phyloP scores from a whole-genome alignment of 2,888 invertebrate species.

The Papilio protenor region DNA sequence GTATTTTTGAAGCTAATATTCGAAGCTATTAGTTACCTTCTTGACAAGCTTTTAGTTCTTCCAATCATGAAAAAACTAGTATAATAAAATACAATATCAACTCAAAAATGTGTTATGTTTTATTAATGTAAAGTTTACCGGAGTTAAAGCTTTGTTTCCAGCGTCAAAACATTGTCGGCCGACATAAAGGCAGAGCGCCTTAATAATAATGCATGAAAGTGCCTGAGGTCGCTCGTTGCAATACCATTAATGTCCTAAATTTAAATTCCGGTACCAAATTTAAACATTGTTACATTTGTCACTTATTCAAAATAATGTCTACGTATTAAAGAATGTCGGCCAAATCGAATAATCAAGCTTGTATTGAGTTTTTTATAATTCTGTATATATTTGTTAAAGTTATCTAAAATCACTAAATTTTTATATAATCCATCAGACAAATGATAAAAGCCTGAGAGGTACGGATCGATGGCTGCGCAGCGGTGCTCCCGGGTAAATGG shows the following conservation, averaged over 20 bases:
- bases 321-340: no score
- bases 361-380: no score
- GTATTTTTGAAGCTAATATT: not conserved
- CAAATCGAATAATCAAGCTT: no score
- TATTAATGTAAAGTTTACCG: not conserved
- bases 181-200: not conserved
- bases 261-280: not conserved
- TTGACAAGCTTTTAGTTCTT: not conserved
- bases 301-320: no score
- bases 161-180: not conserved
- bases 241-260: constrained; percentile 6
- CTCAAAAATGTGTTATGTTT: constrained; percentile 9
- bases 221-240: not conserved
- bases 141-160: not conserved
- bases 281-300: not conserved
- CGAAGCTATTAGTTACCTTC: not conserved
- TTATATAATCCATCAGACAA: not conserved
- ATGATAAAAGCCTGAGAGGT: not conserved
- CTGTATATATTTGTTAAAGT: no score
- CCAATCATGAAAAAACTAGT: not conserved
- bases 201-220: constrained; percentile 4
- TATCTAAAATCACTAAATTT: not conserved
- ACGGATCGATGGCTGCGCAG: constrained; percentile 2
- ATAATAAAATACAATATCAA: not conserved
- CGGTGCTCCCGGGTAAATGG: not conserved